These are phyloP conservation scores for Drosophila ambigua DNA, from an alignment of 1,140 invertebrate genomes.

Conservation along the genomic window DNA sequence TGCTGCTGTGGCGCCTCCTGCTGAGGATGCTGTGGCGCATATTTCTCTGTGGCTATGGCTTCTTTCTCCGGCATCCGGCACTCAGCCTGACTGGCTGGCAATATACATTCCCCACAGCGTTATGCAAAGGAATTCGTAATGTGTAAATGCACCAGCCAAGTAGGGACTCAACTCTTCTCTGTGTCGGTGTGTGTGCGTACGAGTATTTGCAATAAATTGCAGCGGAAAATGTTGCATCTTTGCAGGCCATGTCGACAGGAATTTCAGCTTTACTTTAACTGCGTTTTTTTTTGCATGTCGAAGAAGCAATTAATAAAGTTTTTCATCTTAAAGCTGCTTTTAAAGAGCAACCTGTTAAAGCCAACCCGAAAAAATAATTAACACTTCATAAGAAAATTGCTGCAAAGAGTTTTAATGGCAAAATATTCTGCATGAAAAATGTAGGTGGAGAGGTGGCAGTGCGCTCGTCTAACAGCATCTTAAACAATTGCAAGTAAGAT, in stretches of 20 bases:
- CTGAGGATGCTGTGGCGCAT: conserved; percentile 51
- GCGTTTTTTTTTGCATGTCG: not conserved
- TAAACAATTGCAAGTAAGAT: not conserved
- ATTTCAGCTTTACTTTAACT: conserved; percentile 27
- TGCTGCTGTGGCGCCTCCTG: conserved; percentile 45
- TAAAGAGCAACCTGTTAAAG: not conserved
- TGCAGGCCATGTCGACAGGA: conserved; percentile 34
- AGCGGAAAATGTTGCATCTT: conserved; percentile 57
- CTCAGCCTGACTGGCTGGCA: conserved; percentile 33
- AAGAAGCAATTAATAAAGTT: conserved; percentile 47
- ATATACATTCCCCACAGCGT: conserved; percentile 71
- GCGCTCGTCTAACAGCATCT: no score
- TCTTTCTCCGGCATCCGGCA: conserved; percentile 27
- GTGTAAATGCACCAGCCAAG: conserved; percentile 39
- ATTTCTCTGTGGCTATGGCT: conserved; percentile 63
- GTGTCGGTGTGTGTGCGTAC: not conserved
- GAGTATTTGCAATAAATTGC: conserved; percentile 47
- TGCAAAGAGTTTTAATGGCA: not conserved
- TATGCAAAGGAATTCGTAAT: conserved; percentile 76
- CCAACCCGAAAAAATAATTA: no score
- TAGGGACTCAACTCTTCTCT: not conserved
- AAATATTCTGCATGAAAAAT: no score
- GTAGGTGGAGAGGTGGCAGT: no score
- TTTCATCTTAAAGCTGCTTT: conserved; percentile 1
- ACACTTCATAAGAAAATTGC: no score